Evolutionary conservation across 1,140 invertebrate genomes (phyloP).

Genomic region (Megathymus violae): DNA sequence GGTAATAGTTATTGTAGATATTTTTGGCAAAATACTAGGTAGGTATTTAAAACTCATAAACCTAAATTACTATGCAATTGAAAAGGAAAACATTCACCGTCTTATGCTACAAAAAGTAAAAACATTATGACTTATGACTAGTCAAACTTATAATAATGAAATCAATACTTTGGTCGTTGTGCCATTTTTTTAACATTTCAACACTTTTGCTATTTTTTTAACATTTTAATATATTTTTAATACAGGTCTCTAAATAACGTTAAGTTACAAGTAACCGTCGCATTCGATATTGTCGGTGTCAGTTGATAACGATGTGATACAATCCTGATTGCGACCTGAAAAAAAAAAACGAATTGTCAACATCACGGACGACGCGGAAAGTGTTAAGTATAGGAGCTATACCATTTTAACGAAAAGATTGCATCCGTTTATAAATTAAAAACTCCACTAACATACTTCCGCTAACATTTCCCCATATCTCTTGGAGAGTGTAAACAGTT

Average conservation of each 20-base stretch:
- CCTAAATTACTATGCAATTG: conserved; percentile 12
- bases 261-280: conserved; percentile 49
- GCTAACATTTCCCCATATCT: too few species aligned
- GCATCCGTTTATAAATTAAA: too few species aligned
- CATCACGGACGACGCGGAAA: too few species aligned
- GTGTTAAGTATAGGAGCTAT: too few species aligned
- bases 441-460: too few species aligned
- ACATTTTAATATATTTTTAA: conserved; percentile 52
- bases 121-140: conserved; percentile 68
- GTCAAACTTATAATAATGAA: conserved; percentile 69
- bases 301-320: conserved; percentile 54
- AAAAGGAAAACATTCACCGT: conserved; percentile 33
- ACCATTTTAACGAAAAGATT: too few species aligned
- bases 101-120: conserved; percentile 37
- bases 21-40: conserved; percentile 19
- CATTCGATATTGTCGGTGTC: conserved; percentile 74
- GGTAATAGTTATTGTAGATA: conserved; percentile 12
- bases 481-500: too few species aligned
- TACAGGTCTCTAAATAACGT: conserved; percentile 33
- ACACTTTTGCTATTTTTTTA: conserved; percentile 74
- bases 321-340: conserved; percentile 49
- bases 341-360: conserved; percentile 40
- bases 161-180: conserved; percentile 80
- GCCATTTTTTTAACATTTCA: conserved; percentile 79
- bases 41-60: conserved; percentile 14